Evolutionary conservation across 2,888 invertebrate species (phyloP).

Genomic region (Nymphalis urticae): DNA sequence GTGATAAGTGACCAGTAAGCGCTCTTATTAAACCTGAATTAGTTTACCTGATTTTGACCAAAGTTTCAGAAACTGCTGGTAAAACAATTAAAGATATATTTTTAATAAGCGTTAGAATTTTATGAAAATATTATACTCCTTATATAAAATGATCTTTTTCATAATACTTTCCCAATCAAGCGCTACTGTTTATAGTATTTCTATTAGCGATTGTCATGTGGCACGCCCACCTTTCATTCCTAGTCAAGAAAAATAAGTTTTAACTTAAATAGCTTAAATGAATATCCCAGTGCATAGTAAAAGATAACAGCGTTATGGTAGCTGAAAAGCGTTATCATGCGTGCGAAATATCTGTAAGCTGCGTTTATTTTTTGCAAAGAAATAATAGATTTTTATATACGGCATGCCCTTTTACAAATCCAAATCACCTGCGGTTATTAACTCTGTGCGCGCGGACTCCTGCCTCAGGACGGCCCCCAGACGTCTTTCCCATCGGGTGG

Average conservation of each 20-base stretch:
- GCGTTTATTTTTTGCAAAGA: conserved; percentile 1
- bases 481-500: conserved; percentile 77
- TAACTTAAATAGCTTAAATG: not conserved
- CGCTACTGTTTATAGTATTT: no score
- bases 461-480: conserved; percentile 70
- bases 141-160: no score
- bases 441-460: conserved; percentile 69
- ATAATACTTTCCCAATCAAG: no score
- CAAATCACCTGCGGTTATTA: conserved; percentile 64
- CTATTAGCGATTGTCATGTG: not conserved
- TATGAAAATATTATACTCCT: no score
- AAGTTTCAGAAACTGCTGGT: no score
- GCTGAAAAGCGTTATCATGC: conserved; percentile 33
- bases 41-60: no score
- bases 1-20: no score
- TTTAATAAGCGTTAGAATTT: no score
- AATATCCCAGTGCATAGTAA: conserved; percentile 2
- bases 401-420: conserved; percentile 29
- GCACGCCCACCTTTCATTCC: not conserved
- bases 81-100: no score
- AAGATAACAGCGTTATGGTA: conserved; percentile 8
- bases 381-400: conserved; percentile 2
- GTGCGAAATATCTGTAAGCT: conserved; percentile 19
- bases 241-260: not conserved
- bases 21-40: no score